Evolutionary conservation across 2,113 vertebrate species (phyloP).

Genomic region (Felis chaus): DNA sequence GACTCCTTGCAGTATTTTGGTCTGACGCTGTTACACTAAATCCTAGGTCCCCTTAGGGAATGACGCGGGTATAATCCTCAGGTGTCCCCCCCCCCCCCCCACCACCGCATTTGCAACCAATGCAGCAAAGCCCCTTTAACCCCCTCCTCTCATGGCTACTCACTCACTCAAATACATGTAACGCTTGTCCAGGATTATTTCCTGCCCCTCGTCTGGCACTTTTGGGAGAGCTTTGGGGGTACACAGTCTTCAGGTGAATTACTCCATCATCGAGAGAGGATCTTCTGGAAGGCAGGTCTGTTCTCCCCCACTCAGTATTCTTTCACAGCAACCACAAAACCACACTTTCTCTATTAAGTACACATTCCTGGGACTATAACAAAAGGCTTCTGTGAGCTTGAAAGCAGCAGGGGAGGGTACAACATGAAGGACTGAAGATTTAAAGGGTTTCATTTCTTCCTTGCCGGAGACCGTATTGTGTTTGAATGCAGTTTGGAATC

Average conservation of each 20-base stretch:
- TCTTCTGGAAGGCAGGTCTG: neutral
- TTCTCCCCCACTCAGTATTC: neutral
- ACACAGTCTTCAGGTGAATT: neutral
- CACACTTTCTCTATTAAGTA: neutral
- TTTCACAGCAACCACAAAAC: neutral
- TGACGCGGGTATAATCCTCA: neutral
- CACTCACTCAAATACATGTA: neutral
- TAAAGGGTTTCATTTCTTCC: constrained; percentile 63
- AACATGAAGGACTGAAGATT: neutral
- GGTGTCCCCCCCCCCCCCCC: neutral
- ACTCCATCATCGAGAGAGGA: neutral
- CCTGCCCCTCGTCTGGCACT: neutral
- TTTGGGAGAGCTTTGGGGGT: neutral
- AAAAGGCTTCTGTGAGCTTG: constrained; percentile 50
- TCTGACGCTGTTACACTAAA: no score
- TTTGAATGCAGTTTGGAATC: constrained; percentile 42
- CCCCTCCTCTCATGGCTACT: neutral
- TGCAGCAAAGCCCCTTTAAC: neutral
- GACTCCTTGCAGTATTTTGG: neutral
- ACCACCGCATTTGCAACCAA: neutral
- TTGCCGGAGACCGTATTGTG: neutral
- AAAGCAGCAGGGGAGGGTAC: neutral
- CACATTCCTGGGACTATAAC: constrained; percentile 15
- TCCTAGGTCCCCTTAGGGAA: neutral
- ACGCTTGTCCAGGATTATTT: neutral